A percentile compares a stretch with the other conserved stretches of the same genome.
Evolutionary conservation across 2,888 invertebrate species (phyloP).

Genomic region (Druceiella hillmani): DNA sequence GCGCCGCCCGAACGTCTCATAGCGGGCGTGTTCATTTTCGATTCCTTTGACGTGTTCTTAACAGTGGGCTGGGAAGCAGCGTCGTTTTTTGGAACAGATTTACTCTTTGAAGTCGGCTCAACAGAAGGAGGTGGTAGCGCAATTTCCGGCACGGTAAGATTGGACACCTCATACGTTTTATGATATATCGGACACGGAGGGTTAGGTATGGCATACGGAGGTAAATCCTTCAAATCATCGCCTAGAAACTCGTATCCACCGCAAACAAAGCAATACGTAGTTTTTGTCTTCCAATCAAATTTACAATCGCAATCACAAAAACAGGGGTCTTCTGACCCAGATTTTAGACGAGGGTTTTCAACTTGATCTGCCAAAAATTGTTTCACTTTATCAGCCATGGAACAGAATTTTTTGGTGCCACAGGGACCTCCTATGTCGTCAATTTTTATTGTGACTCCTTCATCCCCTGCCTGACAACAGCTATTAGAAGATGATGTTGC

Average conservation of each 20-base stretch:
- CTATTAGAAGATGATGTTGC: too few species aligned
- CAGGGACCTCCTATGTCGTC: slow-evolving; percentile 41
- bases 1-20: too few species aligned
- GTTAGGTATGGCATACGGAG: slow-evolving; percentile 36
- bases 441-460: too few species aligned
- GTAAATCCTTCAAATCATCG: slow-evolving; percentile 35
- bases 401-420: slow-evolving; percentile 41
- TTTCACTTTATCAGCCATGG: slow-evolving; percentile 38
- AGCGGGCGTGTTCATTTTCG: too few species aligned
- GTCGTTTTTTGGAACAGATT: too few species aligned
- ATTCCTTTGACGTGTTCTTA: too few species aligned
- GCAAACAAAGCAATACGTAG: slow-evolving; percentile 43
- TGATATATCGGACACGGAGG: slow-evolving; percentile 43
- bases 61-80: too few species aligned
- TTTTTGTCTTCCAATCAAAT: slow-evolving; percentile 37
- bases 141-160: too few species aligned
- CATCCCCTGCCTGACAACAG: too few species aligned
- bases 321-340: slow-evolving; percentile 33
- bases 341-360: slow-evolving; percentile 28
- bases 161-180: slow-evolving; percentile 42
- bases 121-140: too few species aligned
- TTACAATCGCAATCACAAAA: slow-evolving; percentile 43
- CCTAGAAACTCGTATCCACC: slow-evolving; percentile 44
- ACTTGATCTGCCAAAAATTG: slow-evolving; percentile 36
- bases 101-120: too few species aligned